These are phyloP conservation scores for Epirrhoe tristata DNA, from an alignment of 2,888 invertebrate species.

Conservation along the genomic window DNA sequence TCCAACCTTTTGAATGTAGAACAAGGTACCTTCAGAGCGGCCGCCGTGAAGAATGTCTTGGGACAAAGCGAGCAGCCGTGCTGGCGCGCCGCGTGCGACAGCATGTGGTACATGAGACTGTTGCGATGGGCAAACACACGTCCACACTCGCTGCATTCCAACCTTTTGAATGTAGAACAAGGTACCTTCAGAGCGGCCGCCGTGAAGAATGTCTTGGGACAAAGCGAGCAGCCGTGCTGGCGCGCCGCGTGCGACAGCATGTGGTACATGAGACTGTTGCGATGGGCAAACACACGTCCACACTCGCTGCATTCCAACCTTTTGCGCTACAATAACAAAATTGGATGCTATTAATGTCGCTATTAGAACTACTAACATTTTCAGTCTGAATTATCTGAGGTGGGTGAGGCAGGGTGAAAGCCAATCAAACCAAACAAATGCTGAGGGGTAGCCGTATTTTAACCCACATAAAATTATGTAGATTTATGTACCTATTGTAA, in stretches of 20 bases:
- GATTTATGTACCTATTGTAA: too few species aligned
- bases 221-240: slow-evolving; percentile 91
- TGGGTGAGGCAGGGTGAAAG: too few species aligned
- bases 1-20: too few species aligned
- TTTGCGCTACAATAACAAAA: too few species aligned
- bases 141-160: slow-evolving; percentile 88
- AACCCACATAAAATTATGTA: too few species aligned
- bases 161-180: too few species aligned
- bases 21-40: slow-evolving; percentile 53
- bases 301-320: slow-evolving; percentile 81
- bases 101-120: slow-evolving; percentile 92
- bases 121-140: slow-evolving; percentile 92
- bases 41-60: slow-evolving; percentile 93
- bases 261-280: slow-evolving; percentile 94
- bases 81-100: slow-evolving; percentile 91
- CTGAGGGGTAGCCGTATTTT: too few species aligned
- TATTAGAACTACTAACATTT: too few species aligned
- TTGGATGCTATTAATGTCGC: too few species aligned
- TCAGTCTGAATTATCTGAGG: too few species aligned
- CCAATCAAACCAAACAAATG: too few species aligned
- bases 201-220: slow-evolving; percentile 94
- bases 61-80: slow-evolving; percentile 92
- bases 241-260: slow-evolving; percentile 91
- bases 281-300: slow-evolving; percentile 90
- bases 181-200: slow-evolving; percentile 71